Conservation (phyloP, 2,113 vertebrate species). For the Microtus ochrogaster region DNA sequence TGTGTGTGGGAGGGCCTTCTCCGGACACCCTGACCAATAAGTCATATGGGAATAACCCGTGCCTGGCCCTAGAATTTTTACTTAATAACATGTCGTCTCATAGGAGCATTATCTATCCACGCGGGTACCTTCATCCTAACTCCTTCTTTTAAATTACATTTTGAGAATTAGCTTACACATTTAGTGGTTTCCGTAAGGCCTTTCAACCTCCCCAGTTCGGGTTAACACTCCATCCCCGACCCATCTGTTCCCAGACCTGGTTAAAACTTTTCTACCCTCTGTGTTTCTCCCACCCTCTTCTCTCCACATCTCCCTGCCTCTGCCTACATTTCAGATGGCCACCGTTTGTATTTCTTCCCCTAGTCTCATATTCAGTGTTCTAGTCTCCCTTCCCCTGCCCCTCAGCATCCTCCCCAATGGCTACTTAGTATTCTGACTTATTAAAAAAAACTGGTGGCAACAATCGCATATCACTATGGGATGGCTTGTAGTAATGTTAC, state of each 20-base stretch:
- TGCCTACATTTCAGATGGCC: not conserved
- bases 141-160: not conserved
- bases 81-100: not conserved
- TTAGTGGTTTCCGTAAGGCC: not conserved
- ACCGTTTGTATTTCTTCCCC: not conserved
- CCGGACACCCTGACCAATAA: not conserved
- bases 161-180: not conserved
- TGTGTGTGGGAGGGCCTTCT: not conserved
- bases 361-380: not conserved
- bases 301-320: not conserved
- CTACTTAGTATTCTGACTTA: constrained; percentile 5
- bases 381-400: not conserved
- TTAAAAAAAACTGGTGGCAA: not conserved
- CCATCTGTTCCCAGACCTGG: not conserved
- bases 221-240: not conserved
- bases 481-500: not conserved
- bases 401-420: not conserved
- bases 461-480: not conserved
- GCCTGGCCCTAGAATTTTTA: not conserved
- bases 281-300: not conserved
- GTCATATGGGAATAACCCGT: not conserved
- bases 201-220: not conserved
- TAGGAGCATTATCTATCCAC: not conserved
- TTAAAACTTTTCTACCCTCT: not conserved
- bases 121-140: not conserved